phyloP scores from a whole-genome alignment of 2,888 invertebrate genomes.

The Orgyia antiqua region DNA sequence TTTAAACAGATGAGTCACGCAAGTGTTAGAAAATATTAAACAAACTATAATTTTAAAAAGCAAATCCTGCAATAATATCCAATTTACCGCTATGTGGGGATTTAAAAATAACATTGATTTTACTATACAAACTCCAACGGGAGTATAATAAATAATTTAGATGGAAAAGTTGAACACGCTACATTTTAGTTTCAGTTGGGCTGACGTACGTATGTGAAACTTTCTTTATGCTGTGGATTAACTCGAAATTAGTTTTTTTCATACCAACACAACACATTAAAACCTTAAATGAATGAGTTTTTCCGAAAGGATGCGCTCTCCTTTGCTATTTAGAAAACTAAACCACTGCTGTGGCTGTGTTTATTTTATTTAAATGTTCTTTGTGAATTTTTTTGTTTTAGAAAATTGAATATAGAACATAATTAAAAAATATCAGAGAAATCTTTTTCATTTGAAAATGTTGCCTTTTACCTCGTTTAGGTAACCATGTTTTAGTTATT shows the following conservation, averaged over 20 bases:
- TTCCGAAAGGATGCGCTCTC: slow-evolving; percentile 18
- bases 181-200: slow-evolving; percentile 33
- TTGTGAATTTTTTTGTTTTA: slow-evolving; percentile 5
- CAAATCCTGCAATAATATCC: too few relatives aligned
- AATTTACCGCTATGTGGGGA: too few relatives aligned
- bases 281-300: slow-evolving; percentile 25
- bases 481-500: too few relatives aligned
- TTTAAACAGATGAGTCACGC: too few relatives aligned
- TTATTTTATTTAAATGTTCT: slow-evolving; percentile 6
- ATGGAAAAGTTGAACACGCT: slow-evolving; percentile 33
- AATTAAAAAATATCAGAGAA: too few relatives aligned
- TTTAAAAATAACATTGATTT: too few relatives aligned
- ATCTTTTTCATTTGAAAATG: too few relatives aligned
- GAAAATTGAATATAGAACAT: slow-evolving; percentile 6
- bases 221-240: slow-evolving; percentile 46
- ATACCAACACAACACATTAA: slow-evolving; percentile 23
- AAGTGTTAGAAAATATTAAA: too few relatives aligned
- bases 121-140: too few relatives aligned
- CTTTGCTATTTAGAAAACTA: slow-evolving; percentile 6
- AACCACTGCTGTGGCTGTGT: slow-evolving; percentile 6
- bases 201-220: slow-evolving; percentile 16
- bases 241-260: slow-evolving; percentile 52
- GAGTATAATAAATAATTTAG: slow-evolving; percentile 37
- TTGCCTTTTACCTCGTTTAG: too few relatives aligned
- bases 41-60: too few relatives aligned